phyloP scores from a whole-genome alignment of 2,113 vertebrate species.

The Xenus cinereus region DNA sequence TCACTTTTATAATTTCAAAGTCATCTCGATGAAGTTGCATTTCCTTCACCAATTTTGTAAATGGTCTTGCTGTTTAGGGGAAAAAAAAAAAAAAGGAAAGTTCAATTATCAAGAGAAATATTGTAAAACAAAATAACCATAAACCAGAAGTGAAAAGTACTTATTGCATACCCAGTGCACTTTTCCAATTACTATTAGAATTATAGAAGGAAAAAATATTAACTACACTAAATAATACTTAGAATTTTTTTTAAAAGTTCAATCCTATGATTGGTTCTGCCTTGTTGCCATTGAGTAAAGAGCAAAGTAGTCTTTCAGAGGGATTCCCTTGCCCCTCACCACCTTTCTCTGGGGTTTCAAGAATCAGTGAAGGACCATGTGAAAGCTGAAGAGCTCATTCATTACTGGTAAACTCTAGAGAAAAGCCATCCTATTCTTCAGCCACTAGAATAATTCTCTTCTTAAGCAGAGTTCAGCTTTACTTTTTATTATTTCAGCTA shows the following conservation, averaged over 20 bases:
- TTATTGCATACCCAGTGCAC: neutral
- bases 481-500: neutral
- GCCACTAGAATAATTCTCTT: neutral
- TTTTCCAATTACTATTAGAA: neutral
- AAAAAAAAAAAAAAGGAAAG: neutral
- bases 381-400: neutral
- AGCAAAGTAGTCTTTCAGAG: neutral
- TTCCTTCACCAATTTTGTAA: constrained; percentile 82
- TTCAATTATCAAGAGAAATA: neutral
- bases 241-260: neutral
- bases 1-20: constrained; percentile 86
- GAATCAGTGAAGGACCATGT: neutral
- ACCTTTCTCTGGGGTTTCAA: neutral
- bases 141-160: neutral
- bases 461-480: neutral
- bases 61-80: constrained; percentile 74
- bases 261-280: neutral
- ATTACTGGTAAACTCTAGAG: neutral
- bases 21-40: constrained; percentile 84
- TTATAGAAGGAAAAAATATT: neutral
- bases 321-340: neutral
- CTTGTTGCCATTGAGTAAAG: neutral
- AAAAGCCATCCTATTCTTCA: neutral
- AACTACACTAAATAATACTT: neutral
- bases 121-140: neutral